A percentile compares a stretch with the other conserved stretches of the same genome.
These are phyloP conservation scores for Lomographa bimaculata DNA, from an alignment of 2,888 invertebrate genomes.

Conservation along the genomic window DNA sequence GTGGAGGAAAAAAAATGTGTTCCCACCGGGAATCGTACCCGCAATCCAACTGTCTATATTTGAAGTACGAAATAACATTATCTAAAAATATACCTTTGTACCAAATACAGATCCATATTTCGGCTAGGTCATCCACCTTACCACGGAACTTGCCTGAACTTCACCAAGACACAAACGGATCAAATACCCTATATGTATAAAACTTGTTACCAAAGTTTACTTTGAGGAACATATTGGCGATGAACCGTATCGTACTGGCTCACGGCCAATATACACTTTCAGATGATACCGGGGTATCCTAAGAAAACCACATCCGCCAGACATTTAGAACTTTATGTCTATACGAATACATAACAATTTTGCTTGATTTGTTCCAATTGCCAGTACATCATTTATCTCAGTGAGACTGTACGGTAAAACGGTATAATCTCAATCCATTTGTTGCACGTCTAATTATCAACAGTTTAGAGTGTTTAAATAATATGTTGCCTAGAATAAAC, in stretches of 20 bases:
- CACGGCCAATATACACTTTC: slow-evolving; percentile 36
- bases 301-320: slow-evolving; percentile 4
- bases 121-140: too few species aligned
- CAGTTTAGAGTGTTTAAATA: slow-evolving; percentile 15
- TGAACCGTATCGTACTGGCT: slow-evolving; percentile 39
- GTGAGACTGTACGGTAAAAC: slow-evolving; percentile 13
- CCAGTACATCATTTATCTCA: slow-evolving; percentile 9
- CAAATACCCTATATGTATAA: slow-evolving; percentile 38
- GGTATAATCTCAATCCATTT: slow-evolving; percentile 15
- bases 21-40: too few species aligned
- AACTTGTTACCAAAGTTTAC: slow-evolving; percentile 35
- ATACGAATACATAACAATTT: slow-evolving; percentile 15
- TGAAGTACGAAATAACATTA: too few species aligned
- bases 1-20: too few species aligned
- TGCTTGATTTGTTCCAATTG: slow-evolving; percentile 5
- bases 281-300: slow-evolving; percentile 18
- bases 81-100: too few species aligned
- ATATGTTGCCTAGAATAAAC: slow-evolving; percentile 7
- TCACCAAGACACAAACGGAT: slow-evolving; percentile 30
- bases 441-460: slow-evolving; percentile 15
- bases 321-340: slow-evolving; percentile 15
- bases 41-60: too few species aligned
- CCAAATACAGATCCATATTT: too few species aligned
- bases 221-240: slow-evolving; percentile 42
- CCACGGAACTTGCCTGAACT: slow-evolving; percentile 29